A percentile compares a stretch with the other conserved stretches of the same genome.
These are phyloP conservation scores for Magallana nippona DNA, from an alignment of 2,888 invertebrate species.

Conservation along the genomic window DNA sequence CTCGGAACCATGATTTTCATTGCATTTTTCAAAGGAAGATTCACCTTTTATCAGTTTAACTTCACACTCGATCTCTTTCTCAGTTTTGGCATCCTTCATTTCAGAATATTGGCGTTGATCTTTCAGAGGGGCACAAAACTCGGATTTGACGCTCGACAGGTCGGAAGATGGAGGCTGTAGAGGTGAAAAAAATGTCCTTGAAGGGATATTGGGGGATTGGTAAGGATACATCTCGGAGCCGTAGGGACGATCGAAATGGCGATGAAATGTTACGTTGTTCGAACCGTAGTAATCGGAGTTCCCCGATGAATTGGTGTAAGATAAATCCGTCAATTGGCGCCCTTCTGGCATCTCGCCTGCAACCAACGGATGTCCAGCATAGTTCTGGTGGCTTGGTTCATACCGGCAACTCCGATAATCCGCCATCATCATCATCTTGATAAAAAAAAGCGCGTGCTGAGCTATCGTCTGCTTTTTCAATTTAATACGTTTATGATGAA, in stretches of 20 bases:
- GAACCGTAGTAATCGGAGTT: slow-evolving; percentile 48
- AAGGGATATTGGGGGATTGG: slow-evolving; percentile 42
- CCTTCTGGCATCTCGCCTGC: slow-evolving; percentile 67
- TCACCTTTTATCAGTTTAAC: slow-evolving; percentile 52
- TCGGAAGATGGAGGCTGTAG: slow-evolving; percentile 21
- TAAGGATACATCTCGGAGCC: slow-evolving; percentile 47
- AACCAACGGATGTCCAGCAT: slow-evolving; percentile 55
- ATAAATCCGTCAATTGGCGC: slow-evolving; percentile 73
- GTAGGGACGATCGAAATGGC: slow-evolving; percentile 51
- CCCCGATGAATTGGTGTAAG: slow-evolving; percentile 65
- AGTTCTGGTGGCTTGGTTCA: slow-evolving; percentile 61
- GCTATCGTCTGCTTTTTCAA: slow-evolving; percentile 39
- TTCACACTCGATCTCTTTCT: slow-evolving; percentile 43
- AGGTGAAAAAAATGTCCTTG: slow-evolving; percentile 39
- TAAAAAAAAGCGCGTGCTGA: slow-evolving; percentile 38
- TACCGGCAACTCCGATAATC: slow-evolving; percentile 78
- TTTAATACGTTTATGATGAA: slow-evolving; percentile 33
- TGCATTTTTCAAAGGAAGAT: slow-evolving; percentile 51
- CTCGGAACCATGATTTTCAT: slow-evolving; percentile 50
- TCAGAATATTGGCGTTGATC: slow-evolving; percentile 40
- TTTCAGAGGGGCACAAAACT: slow-evolving; percentile 29
- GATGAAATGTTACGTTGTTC: slow-evolving; percentile 49
- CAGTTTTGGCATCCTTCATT: slow-evolving; percentile 45
- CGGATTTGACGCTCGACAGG: slow-evolving; percentile 7
- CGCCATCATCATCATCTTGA: slow-evolving; percentile 70